These are phyloP conservation scores for Drosophila ananassae DNA, from an alignment of 1,140 invertebrate species.

Conservation along the genomic window DNA sequence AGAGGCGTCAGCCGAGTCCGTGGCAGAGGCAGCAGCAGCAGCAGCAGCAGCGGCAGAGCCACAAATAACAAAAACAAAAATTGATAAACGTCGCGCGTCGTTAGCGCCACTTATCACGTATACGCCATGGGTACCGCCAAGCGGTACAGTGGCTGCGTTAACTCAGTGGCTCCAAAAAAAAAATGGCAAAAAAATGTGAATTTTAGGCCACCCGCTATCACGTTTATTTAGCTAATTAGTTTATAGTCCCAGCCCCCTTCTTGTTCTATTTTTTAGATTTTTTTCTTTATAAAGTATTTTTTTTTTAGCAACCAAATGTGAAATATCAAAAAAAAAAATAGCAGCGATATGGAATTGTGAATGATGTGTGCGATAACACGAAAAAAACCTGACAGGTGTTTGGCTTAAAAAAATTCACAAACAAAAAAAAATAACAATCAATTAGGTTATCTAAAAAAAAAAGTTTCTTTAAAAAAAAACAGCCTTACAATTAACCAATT, in stretches of 20 bases:
- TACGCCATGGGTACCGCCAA: conserved; percentile 66
- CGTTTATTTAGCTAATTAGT: conserved; percentile 58
- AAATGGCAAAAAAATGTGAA: not conserved
- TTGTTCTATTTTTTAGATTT: not conserved
- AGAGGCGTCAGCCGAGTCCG: conserved; percentile 8
- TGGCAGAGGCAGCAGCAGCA: not conserved
- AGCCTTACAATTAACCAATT: not conserved
- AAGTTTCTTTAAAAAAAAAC: not conserved
- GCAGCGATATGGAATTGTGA: conserved; percentile 36
- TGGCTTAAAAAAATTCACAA: not conserved
- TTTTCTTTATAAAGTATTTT: conserved; percentile 1
- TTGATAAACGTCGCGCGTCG: conserved; percentile 78
- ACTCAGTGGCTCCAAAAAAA: conserved; percentile 1
- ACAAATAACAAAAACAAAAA: conserved; percentile 24
- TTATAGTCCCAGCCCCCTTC: conserved; percentile 22
- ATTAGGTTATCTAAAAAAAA: not conserved
- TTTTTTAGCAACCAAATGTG: conserved; percentile 24
- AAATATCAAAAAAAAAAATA: conserved; percentile 15
- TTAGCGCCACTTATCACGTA: conserved; percentile 82
- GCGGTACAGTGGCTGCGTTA: conserved; percentile 7
- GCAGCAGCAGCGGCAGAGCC: not conserved
- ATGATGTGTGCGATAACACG: conserved; percentile 42
- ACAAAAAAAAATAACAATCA: not conserved
- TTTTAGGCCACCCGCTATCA: conserved; percentile 23
- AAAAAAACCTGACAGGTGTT: not conserved